Base-by-base conservation (phyloP, 2,888 invertebrate species). In the Rhimphoctona megacephalus region DNA sequence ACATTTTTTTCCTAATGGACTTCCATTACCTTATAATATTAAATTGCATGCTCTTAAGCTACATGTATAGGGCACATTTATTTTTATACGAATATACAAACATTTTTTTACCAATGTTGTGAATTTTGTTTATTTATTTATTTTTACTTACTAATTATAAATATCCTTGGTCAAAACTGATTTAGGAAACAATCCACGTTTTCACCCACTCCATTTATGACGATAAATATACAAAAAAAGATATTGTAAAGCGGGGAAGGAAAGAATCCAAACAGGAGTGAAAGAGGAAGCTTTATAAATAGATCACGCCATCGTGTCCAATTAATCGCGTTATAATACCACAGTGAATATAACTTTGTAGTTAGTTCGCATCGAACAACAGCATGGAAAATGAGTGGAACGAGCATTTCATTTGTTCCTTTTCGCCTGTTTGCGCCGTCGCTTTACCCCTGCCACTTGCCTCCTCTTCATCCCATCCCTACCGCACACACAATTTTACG, bases 261-360 rank as follows among this genome's bases (percentile, higher is more conserved):
- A 9, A 8, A 33, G 74, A 61, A 61, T 61, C 30, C 30, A 30
- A 17, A 43, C 43, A 46, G 7, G 19, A 61, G 43, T 0, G 30
- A 39, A 25, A 39, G 25, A 61, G 33, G 11, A 14, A 61, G 74
- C 73, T 86, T 69, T 73, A 52, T 49, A 73, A 85, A 84, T 89
- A 83, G 57, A 89, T 89, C 86, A 85, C 83, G 87, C 80, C 54
- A 80, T 46, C 64, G 39, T 30, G 17, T 86, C 73, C 43, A 86
- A 85, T 87, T 85, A 83, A 86, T 86, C 67, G 83, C 77, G 57
- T 86, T 69, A 81, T 70, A 67, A 82, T 79, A 79, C 69, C 78
- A 76, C 52, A 36, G 70, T 79, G 80, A 83, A 54, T 36, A 64
- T 76, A 76, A 80, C 76, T 83, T 76, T 76, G 80, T 80, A 80